phyloP scores from a whole-genome alignment of 1,140 invertebrate species.

The Cydia pomonella region DNA sequence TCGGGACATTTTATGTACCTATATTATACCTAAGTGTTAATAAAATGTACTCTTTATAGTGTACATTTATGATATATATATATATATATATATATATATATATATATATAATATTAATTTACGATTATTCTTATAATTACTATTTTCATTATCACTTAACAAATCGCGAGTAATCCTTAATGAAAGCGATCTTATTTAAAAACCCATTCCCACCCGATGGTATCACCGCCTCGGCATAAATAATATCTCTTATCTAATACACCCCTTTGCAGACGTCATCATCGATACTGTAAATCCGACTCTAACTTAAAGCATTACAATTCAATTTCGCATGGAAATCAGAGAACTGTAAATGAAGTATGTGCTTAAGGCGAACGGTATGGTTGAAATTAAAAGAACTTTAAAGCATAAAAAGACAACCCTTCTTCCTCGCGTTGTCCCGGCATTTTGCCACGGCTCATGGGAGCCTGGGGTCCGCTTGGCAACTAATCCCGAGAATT shows the following conservation, averaged over 20 bases:
- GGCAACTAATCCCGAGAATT: too few species aligned
- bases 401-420: too few species aligned
- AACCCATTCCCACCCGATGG: conserved; percentile 26
- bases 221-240: conserved; percentile 42
- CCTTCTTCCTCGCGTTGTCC: too few species aligned
- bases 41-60: background rate
- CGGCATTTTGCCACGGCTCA: too few species aligned
- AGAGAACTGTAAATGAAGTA: conserved; percentile 13
- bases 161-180: conserved; percentile 31
- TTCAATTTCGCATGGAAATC: background rate
- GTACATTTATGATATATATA: too few species aligned
- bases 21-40: background rate
- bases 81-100: too few species aligned
- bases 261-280: conserved; percentile 38
- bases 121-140: conserved; percentile 6
- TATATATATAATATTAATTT: too few species aligned
- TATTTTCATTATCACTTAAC: conserved; percentile 17
- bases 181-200: conserved; percentile 32
- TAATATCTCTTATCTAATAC: conserved; percentile 44
- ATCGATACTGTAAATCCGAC: background rate
- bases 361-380: conserved; percentile 2
- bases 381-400: background rate
- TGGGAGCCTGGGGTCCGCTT: too few species aligned
- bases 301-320: background rate
- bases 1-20: too few species aligned